Percentiles rank a stretch among this genome's conserved stretches.
Conservation (phyloP, 1,140 invertebrate genomes). For the Brevipalpus yothersi region DNA sequence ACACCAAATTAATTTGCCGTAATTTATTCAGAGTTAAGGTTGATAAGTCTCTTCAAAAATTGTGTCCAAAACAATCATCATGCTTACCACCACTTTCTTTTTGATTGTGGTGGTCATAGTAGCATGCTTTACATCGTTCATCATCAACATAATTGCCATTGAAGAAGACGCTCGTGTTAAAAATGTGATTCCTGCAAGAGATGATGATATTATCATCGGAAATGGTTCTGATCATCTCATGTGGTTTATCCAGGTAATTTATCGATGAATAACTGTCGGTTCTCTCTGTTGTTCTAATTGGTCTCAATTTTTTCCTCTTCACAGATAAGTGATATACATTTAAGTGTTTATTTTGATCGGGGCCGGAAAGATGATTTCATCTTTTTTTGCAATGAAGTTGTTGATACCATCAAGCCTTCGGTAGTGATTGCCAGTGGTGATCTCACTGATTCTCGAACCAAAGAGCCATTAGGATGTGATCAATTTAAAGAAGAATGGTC, state of each 20-base stretch:
- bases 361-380: conserved; percentile 44
- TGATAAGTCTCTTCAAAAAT: no score
- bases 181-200: not conserved
- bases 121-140: not conserved
- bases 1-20: no score
- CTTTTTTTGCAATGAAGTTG: conserved; percentile 49
- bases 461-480: conserved; percentile 46
- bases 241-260: not conserved
- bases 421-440: conserved; percentile 61
- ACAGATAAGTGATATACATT: conserved; percentile 64
- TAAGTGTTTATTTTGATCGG: conserved; percentile 55
- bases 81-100: not conserved
- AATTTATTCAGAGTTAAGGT: no score
- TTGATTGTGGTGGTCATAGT: not conserved
- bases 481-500: conserved; percentile 65
- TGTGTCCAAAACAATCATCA: not conserved
- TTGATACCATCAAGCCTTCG: conserved; percentile 44
- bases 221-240: not conserved
- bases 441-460: conserved; percentile 62
- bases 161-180: not conserved
- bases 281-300: not conserved
- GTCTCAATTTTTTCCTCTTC: not conserved
- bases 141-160: not conserved
- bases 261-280: not conserved
- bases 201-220: not conserved